Conservation (phyloP, 2,888 invertebrate genomes). For the Chaetogeoica ovagalla region DNA sequence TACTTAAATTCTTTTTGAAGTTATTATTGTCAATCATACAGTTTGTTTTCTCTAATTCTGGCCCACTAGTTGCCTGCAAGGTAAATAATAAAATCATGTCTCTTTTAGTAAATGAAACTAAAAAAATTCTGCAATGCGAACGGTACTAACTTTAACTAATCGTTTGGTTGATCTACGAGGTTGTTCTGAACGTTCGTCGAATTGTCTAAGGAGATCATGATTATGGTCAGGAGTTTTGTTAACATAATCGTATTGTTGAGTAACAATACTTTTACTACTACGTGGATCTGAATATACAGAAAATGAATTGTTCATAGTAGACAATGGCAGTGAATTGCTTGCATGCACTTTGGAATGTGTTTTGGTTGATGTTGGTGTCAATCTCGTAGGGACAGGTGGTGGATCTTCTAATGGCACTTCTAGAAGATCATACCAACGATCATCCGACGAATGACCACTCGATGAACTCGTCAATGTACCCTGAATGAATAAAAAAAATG, state of each 20-base stretch:
- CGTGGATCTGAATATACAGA: constrained; percentile 52
- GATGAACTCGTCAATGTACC: constrained; percentile 68
- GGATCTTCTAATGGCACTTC: constrained; percentile 60
- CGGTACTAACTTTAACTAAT: constrained; percentile 39
- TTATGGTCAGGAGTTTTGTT: constrained; percentile 44
- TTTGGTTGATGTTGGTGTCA: constrained; percentile 54
- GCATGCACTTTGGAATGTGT: constrained; percentile 60
- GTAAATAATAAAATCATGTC: not conserved
- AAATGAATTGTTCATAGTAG: constrained; percentile 54
- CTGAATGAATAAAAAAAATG: constrained; percentile 58
- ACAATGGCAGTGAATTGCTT: constrained; percentile 60
- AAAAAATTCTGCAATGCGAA: not conserved
- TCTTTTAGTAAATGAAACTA: not conserved
- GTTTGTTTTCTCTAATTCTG: constrained; percentile 38
- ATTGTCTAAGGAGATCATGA: constrained; percentile 45
- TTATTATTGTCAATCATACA: constrained; percentile 28
- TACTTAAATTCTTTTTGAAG: constrained; percentile 47
- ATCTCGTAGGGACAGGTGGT: constrained; percentile 64
- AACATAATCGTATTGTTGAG: constrained; percentile 45
- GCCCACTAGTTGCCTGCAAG: constrained; percentile 34
- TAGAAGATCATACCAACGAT: constrained; percentile 66
- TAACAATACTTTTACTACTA: constrained; percentile 32
- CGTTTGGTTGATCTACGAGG: constrained; percentile 50
- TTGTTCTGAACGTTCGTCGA: constrained; percentile 43
- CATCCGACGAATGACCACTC: constrained; percentile 68